Evolutionary conservation across 2,888 invertebrate species (phyloP).

Genomic region (Mactromeris polynyma): DNA sequence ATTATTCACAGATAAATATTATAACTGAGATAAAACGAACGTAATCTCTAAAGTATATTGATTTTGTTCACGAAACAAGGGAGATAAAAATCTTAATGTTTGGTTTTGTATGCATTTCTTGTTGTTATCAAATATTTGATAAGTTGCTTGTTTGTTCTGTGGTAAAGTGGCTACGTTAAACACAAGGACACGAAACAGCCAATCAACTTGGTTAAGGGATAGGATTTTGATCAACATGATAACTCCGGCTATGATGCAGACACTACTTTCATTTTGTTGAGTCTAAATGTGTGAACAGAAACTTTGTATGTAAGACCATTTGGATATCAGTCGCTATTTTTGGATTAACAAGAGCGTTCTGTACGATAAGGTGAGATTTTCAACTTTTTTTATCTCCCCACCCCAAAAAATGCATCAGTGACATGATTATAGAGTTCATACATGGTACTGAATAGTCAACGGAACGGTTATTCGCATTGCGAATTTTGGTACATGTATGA

Average conservation of each 20-base stretch:
- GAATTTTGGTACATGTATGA: no score
- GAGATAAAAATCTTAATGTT: background rate
- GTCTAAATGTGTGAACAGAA: background rate
- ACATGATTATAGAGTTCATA: no score
- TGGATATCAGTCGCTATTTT: background rate
- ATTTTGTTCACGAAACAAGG: background rate
- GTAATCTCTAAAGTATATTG: constrained; percentile 6
- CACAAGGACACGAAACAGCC: background rate
- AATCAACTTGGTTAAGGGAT: background rate
- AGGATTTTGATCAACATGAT: background rate
- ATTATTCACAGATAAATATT: background rate
- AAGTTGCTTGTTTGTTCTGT: background rate
- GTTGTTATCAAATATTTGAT: background rate
- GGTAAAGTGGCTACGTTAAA: background rate
- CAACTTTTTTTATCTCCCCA: no score
- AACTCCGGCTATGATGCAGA: background rate
- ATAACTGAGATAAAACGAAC: background rate
- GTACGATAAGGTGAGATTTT: background rate
- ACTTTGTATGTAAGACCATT: background rate
- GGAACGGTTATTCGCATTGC: no score
- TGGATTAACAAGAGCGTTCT: background rate
- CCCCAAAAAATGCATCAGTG: no score
- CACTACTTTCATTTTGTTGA: background rate
- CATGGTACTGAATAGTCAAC: no score
- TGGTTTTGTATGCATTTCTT: background rate